These are phyloP conservation scores for Chloroceryle inda DNA, from an alignment of 2,797 vertebrate genomes.

Conservation along the genomic window DNA sequence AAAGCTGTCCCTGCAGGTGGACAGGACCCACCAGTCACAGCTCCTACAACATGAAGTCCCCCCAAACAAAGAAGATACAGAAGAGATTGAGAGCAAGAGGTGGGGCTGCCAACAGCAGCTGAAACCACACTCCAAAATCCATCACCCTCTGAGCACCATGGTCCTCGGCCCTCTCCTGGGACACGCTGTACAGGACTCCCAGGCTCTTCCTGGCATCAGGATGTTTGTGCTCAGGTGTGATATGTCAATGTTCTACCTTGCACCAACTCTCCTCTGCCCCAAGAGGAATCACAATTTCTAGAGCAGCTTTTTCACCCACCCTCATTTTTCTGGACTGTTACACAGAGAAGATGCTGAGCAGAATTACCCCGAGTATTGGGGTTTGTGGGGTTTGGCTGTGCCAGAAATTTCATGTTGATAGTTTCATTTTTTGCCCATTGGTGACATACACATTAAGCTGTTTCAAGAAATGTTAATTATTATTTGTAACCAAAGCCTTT, in stretches of 20 bases:
- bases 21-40: background rate
- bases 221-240: fast-evolving
- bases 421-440: background rate
- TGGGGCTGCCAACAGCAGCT: background rate
- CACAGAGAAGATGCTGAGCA: background rate
- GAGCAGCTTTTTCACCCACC: background rate
- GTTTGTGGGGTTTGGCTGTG: fast-evolving
- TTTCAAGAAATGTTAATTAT: slow-evolving; percentile 17
- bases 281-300: background rate
- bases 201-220: background rate
- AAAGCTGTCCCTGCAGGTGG: background rate
- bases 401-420: background rate
- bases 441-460: background rate
- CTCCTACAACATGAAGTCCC: background rate
- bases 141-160: background rate
- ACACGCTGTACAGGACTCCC: fast-evolving
- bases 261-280: background rate
- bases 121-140: background rate
- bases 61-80: background rate
- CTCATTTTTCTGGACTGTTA: fast-evolving
- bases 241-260: background rate
- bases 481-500: background rate
- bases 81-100: background rate
- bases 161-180: background rate
- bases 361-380: fast-evolving